Evolutionary conservation across 2,888 invertebrate genomes (phyloP).

Genomic region (Macroteleia sp.): DNA sequence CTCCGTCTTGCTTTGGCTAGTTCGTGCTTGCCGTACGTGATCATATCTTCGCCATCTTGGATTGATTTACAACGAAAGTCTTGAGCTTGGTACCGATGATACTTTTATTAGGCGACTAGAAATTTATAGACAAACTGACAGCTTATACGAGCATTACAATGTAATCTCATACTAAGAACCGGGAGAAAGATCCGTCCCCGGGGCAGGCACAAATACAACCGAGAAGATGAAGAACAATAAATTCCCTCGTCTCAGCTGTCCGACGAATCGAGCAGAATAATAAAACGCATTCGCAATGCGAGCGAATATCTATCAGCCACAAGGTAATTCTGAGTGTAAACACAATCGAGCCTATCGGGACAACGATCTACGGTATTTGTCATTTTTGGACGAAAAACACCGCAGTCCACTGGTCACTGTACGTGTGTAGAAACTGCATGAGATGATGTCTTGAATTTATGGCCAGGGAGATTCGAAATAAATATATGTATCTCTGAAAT

Average conservation of each 20-base stretch:
- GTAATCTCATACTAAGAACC: constrained; percentile 73
- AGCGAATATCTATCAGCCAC: constrained; percentile 30
- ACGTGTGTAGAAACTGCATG: background rate
- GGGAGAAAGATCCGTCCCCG: constrained; percentile 58
- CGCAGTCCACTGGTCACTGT: background rate
- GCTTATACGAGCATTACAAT: constrained; percentile 74
- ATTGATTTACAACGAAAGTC: constrained; percentile 78
- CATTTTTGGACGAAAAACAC: constrained; percentile 35
- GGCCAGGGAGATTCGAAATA: background rate
- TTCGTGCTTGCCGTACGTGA: constrained; percentile 64
- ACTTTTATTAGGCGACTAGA: constrained; percentile 75
- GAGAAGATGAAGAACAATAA: constrained; percentile 70
- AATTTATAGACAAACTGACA: constrained; percentile 76
- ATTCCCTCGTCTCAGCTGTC: constrained; percentile 64
- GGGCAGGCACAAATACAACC: constrained; percentile 64
- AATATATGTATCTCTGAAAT: constrained; percentile 5
- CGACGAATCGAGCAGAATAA: constrained; percentile 49
- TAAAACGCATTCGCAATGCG: constrained; percentile 47
- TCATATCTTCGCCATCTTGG: constrained; percentile 77
- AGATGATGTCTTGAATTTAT: background rate
- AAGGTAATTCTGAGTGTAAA: constrained; percentile 54
- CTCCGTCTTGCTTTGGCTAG: constrained; percentile 50
- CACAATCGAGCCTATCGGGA: constrained; percentile 22
- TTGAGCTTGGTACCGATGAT: constrained; percentile 70
- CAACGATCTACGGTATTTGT: constrained; percentile 36